phyloP scores from a whole-genome alignment of 2,888 invertebrate species.

The Aleiodes alternator region DNA sequence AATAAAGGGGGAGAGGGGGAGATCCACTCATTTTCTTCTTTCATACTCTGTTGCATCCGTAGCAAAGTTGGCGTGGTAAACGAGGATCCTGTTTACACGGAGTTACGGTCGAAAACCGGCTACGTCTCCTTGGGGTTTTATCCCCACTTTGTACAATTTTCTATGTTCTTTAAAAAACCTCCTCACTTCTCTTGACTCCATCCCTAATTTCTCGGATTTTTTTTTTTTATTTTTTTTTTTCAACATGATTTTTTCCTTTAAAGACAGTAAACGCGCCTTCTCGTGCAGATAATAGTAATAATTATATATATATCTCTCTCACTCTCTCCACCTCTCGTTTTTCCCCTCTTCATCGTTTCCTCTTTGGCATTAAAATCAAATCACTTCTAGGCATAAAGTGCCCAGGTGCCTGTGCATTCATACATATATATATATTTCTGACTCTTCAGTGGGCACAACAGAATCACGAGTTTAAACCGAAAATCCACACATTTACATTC shows the following conservation, averaged over 20 bases:
- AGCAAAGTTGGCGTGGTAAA: conserved; percentile 61
- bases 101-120: conserved; percentile 63
- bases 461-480: conserved; percentile 11
- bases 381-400: conserved; percentile 54
- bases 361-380: conserved; percentile 70
- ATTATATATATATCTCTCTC: conserved; percentile 59
- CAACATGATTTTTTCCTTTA: conserved; percentile 36
- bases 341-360: conserved; percentile 47
- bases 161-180: conserved; percentile 32
- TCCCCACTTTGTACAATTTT: conserved; percentile 54
- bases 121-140: conserved; percentile 50
- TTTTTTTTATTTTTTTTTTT: conserved; percentile 18
- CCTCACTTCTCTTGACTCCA: conserved; percentile 32
- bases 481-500: conserved; percentile 41
- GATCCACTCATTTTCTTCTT: conserved; percentile 37
- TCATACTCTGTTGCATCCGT: conserved; percentile 58
- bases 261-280: conserved; percentile 68
- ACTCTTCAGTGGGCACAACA: background rate
- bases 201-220: conserved; percentile 36
- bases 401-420: conserved; percentile 35
- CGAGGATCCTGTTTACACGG: conserved; percentile 67
- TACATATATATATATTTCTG: background rate
- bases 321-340: conserved; percentile 10
- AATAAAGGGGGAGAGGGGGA: conserved; percentile 7
- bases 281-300: conserved; percentile 71